Conservation (phyloP, 2,113 vertebrate genomes). For the Charadrius vociferus region DNA sequence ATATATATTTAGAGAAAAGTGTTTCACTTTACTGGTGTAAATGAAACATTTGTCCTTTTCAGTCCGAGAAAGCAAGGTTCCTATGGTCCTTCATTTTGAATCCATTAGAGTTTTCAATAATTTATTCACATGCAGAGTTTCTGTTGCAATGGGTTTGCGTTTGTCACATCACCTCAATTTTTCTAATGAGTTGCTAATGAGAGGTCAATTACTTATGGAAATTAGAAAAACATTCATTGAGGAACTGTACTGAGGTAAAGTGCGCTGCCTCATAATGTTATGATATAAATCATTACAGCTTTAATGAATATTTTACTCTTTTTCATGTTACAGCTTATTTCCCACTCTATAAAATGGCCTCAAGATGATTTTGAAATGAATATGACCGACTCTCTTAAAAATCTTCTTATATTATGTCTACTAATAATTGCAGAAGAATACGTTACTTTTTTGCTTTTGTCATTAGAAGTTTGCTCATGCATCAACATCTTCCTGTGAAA, state of each 20-base stretch:
- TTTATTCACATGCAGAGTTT: slow-evolving; percentile 48
- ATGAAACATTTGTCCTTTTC: slow-evolving; percentile 28
- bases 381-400: background rate
- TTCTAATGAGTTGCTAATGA: slow-evolving; percentile 73
- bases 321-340: slow-evolving; percentile 50
- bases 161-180: slow-evolving; percentile 68
- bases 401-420: background rate
- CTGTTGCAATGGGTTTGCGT: slow-evolving; percentile 51
- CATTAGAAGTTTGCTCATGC: background rate
- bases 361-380: background rate
- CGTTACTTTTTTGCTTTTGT: background rate
- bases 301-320: slow-evolving; percentile 57
- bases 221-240: slow-evolving; percentile 61
- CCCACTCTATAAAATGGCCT: background rate
- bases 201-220: slow-evolving; percentile 75
- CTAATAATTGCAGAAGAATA: background rate
- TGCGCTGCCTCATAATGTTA: slow-evolving; percentile 50
- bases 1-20: background rate
- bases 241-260: slow-evolving; percentile 43
- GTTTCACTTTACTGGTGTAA: slow-evolving; percentile 5
- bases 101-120: slow-evolving; percentile 60
- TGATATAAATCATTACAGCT: slow-evolving; percentile 61
- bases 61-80: slow-evolving; percentile 43
- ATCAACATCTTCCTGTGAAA: background rate
- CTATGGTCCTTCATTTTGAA: slow-evolving; percentile 45